phyloP scores from a whole-genome alignment of 2,797 vertebrate species.

The Bovichtus variegatus region DNA sequence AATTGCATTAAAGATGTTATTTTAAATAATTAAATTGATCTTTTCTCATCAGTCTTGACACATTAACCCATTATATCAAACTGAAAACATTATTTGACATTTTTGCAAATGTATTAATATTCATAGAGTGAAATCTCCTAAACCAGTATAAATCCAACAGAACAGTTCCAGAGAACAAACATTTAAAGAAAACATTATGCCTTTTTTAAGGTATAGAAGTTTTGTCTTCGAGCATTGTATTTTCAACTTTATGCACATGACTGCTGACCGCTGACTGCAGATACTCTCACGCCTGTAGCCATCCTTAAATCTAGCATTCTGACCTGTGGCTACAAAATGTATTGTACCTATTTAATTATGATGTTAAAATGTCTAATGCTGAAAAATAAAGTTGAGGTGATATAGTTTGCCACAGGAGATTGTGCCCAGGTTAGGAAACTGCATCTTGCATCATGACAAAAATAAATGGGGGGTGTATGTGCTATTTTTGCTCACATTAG shows the following conservation, averaged over 20 bases:
- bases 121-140: not conserved
- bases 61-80: not conserved
- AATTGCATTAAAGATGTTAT: not conserved
- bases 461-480: not conserved
- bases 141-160: not conserved
- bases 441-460: not conserved
- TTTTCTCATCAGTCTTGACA: not conserved
- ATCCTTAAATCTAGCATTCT: not conserved
- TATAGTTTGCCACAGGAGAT: not conserved
- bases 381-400: not conserved
- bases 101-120: not conserved
- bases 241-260: not conserved
- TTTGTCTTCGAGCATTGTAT: not conserved
- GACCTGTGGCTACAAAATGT: not conserved
- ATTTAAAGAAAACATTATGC: not conserved
- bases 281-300: not conserved
- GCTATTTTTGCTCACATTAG: slow-evolving; percentile 1
- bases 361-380: not conserved
- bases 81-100: not conserved
- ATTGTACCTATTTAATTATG: not conserved
- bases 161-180: not conserved
- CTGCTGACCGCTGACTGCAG: not conserved
- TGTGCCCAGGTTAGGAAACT: not conserved
- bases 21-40: not conserved
- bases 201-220: not conserved